Base-by-base conservation (phyloP, 2,797 vertebrate genomes). In the Simalia tracyae region DNA sequence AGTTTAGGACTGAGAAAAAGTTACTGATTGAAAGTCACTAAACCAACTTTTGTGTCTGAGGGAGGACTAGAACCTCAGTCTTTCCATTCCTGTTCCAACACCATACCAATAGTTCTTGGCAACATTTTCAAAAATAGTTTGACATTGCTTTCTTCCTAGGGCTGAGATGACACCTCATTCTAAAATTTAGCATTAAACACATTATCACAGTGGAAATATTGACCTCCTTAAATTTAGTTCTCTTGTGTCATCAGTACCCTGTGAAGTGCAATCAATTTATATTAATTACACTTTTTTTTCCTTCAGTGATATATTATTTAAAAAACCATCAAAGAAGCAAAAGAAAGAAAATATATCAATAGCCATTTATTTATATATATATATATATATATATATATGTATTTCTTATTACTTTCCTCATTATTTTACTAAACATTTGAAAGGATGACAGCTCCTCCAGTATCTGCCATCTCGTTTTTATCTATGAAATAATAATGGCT, bases 371-470 rank as follows among this genome's bases (percentile, higher is more conserved):
- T 31, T 31, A 31, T 68, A 6, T 84, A 57, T 50, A 3, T 26
- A 26, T 36, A 2, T 36, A 28, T 72, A 31, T 68, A 6, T 84
- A 57, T 50, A 3, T 26, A 26, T 36, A 2, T 36, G 22, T 72
- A 60, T 61, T 76, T 24, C 56, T 56, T 5, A 26, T 24, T 76
- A 22, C 2, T 63, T 59, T 60, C 66, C 31, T 24, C 5, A 60
- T 61, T 76, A 87, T 87, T 92, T 87, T 90, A 85, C 57, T 56
- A 81, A 76, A 24, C 5, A 56, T 81, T 81, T 90, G 88, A 46
- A 92, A 17, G 7, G 15, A 12, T 63, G 84, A 81, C 88, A 92
- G 57, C 84, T 81, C 57, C n/a, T 92, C 84, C 86, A 26, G 56
- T 72, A 87, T 81, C 36, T 36, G 36, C 36, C 36, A 36, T 36